Percentiles rank a stretch among this genome's conserved stretches.
phyloP scores from a whole-genome alignment of 1,140 invertebrate species.

The Cyrtorhinus lividipennis region DNA sequence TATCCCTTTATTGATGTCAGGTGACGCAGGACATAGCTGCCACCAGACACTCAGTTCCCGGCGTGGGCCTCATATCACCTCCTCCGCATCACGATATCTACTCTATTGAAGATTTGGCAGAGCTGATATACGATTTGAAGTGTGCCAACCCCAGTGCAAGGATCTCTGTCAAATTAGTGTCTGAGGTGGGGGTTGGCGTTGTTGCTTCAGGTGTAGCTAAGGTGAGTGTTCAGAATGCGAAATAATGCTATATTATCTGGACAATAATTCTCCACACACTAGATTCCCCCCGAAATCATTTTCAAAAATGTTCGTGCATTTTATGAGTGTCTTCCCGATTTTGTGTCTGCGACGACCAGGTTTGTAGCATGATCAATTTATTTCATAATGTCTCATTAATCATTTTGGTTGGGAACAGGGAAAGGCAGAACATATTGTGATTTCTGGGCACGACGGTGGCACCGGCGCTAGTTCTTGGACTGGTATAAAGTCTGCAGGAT shows the following conservation, averaged over 20 bases:
- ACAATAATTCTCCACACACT: not conserved
- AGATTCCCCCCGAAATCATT: not conserved
- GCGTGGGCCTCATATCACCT: slow-evolving; percentile 96
- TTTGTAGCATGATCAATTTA: too few relatives aligned
- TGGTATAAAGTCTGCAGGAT: slow-evolving; percentile 83
- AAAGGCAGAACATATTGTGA: slow-evolving; percentile 96
- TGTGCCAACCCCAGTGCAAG: slow-evolving; percentile 89
- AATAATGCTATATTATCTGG: too few relatives aligned
- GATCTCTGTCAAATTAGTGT: slow-evolving; percentile 96
- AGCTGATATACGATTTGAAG: slow-evolving; percentile 97
- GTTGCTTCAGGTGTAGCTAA: slow-evolving; percentile 96
- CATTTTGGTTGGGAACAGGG: too few relatives aligned
- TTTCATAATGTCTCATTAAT: too few relatives aligned
- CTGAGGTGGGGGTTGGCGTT: slow-evolving; percentile 95
- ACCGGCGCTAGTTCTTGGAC: slow-evolving; percentile 98
- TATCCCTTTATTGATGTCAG: slow-evolving; percentile 29
- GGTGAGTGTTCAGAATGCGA: slow-evolving; percentile 34
- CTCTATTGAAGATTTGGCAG: slow-evolving; percentile 96
- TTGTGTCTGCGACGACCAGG: not conserved
- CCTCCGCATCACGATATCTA: slow-evolving; percentile 99
- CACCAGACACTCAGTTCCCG: slow-evolving; percentile 87
- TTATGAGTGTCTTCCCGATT: not conserved
- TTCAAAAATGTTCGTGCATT: too few relatives aligned
- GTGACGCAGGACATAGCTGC: slow-evolving; percentile 90
- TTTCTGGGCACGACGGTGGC: slow-evolving; percentile 96